Conservation (phyloP, 2,888 invertebrate species). For the Ochropleura leucogaster region DNA sequence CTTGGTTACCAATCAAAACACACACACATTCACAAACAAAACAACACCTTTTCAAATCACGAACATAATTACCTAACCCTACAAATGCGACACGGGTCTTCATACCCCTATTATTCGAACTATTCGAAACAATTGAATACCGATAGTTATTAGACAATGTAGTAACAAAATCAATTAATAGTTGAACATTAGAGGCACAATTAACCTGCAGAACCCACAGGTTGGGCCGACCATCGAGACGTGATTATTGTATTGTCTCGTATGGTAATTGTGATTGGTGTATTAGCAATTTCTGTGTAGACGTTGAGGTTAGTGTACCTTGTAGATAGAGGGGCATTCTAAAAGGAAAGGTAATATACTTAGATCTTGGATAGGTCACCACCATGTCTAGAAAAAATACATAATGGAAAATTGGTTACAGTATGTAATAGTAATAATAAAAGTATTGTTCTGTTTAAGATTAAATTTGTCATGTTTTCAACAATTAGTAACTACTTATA, state of each 20-base stretch:
- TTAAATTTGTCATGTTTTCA: neutral
- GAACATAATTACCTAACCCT: conserved; percentile 55
- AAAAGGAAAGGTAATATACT: conserved; percentile 1
- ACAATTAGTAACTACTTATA: neutral
- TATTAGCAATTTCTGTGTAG: conserved; percentile 56
- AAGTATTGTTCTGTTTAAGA: neutral
- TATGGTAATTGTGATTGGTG: conserved; percentile 65
- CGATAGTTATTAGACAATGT: conserved; percentile 64
- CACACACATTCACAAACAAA: conserved; percentile 36
- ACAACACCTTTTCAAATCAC: conserved; percentile 51
- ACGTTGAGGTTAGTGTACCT: conserved; percentile 40
- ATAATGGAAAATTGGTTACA: neutral
- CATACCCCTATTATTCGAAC: conserved; percentile 28
- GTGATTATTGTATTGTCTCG: conserved; percentile 66
- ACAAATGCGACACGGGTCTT: conserved; percentile 37
- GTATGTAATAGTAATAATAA: neutral
- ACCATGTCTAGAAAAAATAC: neutral
- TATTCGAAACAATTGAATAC: conserved; percentile 61
- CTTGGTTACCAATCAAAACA: conserved; percentile 36
- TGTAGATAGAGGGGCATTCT: conserved; percentile 35
- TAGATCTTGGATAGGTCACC: neutral
- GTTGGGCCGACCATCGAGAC: conserved; percentile 61
- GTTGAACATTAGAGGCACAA: conserved; percentile 75
- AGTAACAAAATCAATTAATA: conserved; percentile 85
- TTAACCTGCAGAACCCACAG: conserved; percentile 66